Base-by-base conservation (phyloP, 2,113 vertebrate species). In the Perca fluviatilis region DNA sequence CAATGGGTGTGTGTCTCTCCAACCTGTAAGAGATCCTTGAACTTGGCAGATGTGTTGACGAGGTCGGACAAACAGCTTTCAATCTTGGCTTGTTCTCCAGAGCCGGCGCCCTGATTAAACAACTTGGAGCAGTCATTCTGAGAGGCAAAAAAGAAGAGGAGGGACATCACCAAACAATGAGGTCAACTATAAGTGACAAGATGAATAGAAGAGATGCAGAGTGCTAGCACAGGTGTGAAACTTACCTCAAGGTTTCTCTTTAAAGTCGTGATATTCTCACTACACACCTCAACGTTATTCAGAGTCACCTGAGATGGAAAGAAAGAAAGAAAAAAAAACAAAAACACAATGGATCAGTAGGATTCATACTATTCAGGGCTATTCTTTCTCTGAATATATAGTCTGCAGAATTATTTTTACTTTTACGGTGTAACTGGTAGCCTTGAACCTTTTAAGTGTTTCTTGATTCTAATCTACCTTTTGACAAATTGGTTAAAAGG, bases 11-110 rank as follows among this genome's bases (percentile, higher is more conserved):
- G 25, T 47, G 50, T 27, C 57, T 7, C 0, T 73, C 80, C 6
- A 47, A 99, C 98, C 98, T 99, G 98, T 72, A 99, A 92, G 54
- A 99, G 97, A 89, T 99, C 98, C 71, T 97, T 96, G 86, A 99
- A 98, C 88, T 98, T 99, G 94, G 92, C 93, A 58, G 98, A 99
- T 27, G 98, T 97, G 0, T 96, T 97, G 56, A 97, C 96, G 76
- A 99, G 95, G 90, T 99, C 98, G 0, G 96, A 96, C 73, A 99
- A 95, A 89, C 98, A 99, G 94, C 98, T 99, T 84, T 99, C 97
- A 63, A 99, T 97, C 95, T 99, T 99, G 84, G 97, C 97, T 82
- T 97, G 96, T 21, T 98, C 97, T 18, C 97, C 97, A 36, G 94
- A 93, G 62, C 96, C 95, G 0, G 96, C 89, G 15, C 96, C 97